Percentiles rank a stretch among this genome's conserved stretches.
Evolutionary conservation across 2,797 vertebrate genomes (phyloP).

Genomic region (Antennarius maculatus): DNA sequence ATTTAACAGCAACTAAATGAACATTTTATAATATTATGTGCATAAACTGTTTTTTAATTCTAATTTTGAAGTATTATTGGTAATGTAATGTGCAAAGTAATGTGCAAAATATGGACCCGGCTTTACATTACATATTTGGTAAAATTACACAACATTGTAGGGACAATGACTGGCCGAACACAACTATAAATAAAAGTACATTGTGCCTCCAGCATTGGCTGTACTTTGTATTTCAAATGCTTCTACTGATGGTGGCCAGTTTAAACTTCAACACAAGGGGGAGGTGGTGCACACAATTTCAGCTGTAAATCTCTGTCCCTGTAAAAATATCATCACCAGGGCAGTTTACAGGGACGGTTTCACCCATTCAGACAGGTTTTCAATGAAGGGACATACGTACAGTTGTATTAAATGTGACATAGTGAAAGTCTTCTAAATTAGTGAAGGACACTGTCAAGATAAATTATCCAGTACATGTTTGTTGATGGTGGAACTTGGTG

Average conservation of each 20-base stretch:
- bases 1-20: constrained; percentile 15
- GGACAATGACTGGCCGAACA: not conserved
- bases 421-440: too few relatives aligned
- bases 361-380: not conserved
- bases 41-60: too few relatives aligned
- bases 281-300: constrained; percentile 48
- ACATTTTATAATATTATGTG: not conserved
- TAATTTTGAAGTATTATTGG: too few relatives aligned
- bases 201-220: not conserved
- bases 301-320: constrained; percentile 5
- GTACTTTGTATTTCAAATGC: not conserved
- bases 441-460: too few relatives aligned
- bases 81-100: too few relatives aligned
- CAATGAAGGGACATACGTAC: too few relatives aligned
- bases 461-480: too few relatives aligned
- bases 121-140: too few relatives aligned
- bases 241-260: not conserved
- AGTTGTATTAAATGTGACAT: too few relatives aligned
- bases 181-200: not conserved
- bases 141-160: not conserved
- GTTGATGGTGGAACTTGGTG: too few relatives aligned
- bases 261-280: constrained; percentile 54
- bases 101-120: too few relatives aligned
- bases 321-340: not conserved
- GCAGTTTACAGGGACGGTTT: not conserved